Percentiles rank a stretch among this genome's conserved stretches.
Conservation (phyloP, 1,140 invertebrate species). For the Chelonus insularis region DNA sequence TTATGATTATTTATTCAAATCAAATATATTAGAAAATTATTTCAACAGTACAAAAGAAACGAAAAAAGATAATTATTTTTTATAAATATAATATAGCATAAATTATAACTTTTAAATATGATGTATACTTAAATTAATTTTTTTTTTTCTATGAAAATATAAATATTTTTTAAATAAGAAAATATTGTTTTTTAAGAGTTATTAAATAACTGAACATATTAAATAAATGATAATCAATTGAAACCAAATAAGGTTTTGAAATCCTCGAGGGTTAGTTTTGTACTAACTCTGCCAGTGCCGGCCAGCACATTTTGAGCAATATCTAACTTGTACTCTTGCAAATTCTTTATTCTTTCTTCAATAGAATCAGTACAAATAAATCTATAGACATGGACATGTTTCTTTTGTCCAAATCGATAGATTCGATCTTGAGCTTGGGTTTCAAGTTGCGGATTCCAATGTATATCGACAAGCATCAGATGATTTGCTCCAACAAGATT, state of each 20-base stretch:
- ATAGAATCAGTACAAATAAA: constrained; percentile 79
- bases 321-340: constrained; percentile 81
- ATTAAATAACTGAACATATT: neutral
- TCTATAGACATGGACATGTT: constrained; percentile 83
- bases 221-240: too few relatives aligned
- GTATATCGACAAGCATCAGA: constrained; percentile 84
- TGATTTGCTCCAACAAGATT: constrained; percentile 91
- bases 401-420: constrained; percentile 85
- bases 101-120: too few relatives aligned
- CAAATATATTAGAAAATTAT: too few relatives aligned
- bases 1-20: too few relatives aligned
- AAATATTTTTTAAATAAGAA: too few relatives aligned
- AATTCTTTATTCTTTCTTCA: constrained; percentile 76
- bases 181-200: too few relatives aligned
- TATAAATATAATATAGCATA: too few relatives aligned
- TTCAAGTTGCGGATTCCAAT: constrained; percentile 96
- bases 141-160: too few relatives aligned
- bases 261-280: constrained; percentile 76
- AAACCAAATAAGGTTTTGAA: constrained; percentile 71
- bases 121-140: too few relatives aligned
- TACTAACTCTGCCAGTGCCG: constrained; percentile 64
- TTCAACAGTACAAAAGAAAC: too few relatives aligned
- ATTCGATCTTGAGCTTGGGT: constrained; percentile 89
- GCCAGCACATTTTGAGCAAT: constrained; percentile 77
- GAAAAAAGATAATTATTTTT: too few relatives aligned